These are phyloP conservation scores for Albula goreensis DNA, from an alignment of 2,113 vertebrate genomes.

Conservation along the genomic window DNA sequence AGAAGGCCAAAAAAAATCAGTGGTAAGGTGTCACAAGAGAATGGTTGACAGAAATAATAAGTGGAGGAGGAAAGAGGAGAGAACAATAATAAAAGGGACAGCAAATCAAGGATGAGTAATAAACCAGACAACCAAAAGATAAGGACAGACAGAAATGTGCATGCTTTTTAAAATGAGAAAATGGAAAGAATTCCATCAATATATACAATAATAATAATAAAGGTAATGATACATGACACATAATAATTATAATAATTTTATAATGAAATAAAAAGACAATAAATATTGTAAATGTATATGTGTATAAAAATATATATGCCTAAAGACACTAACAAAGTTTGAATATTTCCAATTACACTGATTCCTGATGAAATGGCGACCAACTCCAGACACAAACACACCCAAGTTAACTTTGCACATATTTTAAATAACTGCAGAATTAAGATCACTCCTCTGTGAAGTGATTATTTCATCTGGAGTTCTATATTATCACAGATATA, in stretches of 20 bases:
- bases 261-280: conserved; percentile 57
- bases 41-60: conserved; percentile 43
- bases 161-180: conserved; percentile 69
- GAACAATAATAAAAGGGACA: conserved; percentile 33
- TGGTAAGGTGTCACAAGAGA: not conserved
- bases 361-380: conserved; percentile 35
- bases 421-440: conserved; percentile 7
- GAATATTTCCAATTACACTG: conserved; percentile 45
- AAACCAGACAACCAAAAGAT: conserved; percentile 57
- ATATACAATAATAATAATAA: conserved; percentile 49
- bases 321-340: conserved; percentile 33
- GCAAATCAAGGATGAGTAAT: conserved; percentile 31
- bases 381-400: conserved; percentile 10
- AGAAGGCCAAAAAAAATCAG: not conserved
- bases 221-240: conserved; percentile 63
- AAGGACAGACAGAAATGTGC: conserved; percentile 57
- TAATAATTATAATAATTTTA: conserved; percentile 63
- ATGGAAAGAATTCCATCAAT: conserved; percentile 58
- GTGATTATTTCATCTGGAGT: conserved; percentile 5
- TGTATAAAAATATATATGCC: conserved; percentile 52
- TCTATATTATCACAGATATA: conserved; percentile 34
- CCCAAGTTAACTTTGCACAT: conserved; percentile 11
- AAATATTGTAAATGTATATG: conserved; percentile 62
- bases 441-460: not conserved
- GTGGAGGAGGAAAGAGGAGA: conserved; percentile 29